Evolutionary conservation across 2,888 invertebrate species (phyloP).

Genomic region (Agonopterix arenella): DNA sequence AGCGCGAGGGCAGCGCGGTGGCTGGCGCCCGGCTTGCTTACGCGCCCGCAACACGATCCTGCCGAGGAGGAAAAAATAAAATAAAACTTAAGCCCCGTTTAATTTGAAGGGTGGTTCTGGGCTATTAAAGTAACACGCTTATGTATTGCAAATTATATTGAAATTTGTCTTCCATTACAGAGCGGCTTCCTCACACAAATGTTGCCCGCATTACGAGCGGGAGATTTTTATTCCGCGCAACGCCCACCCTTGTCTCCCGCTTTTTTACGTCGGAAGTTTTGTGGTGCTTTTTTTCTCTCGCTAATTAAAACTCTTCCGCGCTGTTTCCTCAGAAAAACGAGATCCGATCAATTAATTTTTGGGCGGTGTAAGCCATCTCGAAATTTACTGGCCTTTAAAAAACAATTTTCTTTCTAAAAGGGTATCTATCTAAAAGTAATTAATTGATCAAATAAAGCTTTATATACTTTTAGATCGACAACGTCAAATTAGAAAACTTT

Average conservation of each 20-base stretch:
- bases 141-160: conserved; percentile 79
- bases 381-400: conserved; percentile 65
- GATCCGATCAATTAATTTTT: conserved; percentile 77
- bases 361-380: conserved; percentile 65
- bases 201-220: conserved; percentile 75
- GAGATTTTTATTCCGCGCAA: conserved; percentile 69
- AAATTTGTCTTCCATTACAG: conserved; percentile 78
- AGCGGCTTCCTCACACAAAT: conserved; percentile 76
- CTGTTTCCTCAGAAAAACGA: conserved; percentile 72
- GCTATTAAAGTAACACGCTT: conserved; percentile 79
- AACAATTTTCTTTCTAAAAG: conserved; percentile 52
- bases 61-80: conserved; percentile 71
- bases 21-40: conserved; percentile 38
- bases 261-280: conserved; percentile 73
- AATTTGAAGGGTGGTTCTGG: conserved; percentile 78
- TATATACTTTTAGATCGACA: conserved; percentile 15
- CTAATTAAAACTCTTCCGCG: conserved; percentile 77
- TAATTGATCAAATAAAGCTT: conserved; percentile 61
- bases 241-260: conserved; percentile 73
- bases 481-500: conserved; percentile 27
- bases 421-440: conserved; percentile 62
- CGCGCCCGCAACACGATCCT: conserved; percentile 55
- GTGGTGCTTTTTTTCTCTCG: conserved; percentile 69
- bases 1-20: conserved; percentile 6
- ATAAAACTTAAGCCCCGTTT: conserved; percentile 78